Percentiles rank a stretch among this genome's conserved stretches.
Conservation (phyloP, 2,888 invertebrate species). For the Dendrolimus houi region DNA sequence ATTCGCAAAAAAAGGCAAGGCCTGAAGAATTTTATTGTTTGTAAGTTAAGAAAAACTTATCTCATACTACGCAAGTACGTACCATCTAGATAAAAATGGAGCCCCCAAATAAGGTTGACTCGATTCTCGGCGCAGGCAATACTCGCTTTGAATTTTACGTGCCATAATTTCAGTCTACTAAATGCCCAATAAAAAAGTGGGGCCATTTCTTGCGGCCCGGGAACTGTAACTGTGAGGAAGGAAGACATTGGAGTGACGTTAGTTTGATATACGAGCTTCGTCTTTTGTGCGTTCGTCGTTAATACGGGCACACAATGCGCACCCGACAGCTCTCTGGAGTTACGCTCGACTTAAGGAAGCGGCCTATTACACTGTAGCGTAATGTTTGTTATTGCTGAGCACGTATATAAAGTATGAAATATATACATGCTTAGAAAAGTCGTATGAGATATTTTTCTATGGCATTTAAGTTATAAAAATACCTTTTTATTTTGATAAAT, state of each 20-base stretch:
- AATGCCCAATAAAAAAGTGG: conserved; percentile 66
- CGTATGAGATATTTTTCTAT: no score
- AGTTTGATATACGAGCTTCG: conserved; percentile 71
- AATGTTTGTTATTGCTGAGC: conserved; percentile 11
- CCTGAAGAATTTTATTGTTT: background rate
- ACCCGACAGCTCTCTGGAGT: conserved; percentile 50
- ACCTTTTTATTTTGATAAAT: no score
- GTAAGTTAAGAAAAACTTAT: background rate
- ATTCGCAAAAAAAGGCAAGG: conserved; percentile 4
- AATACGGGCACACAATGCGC: conserved; percentile 64
- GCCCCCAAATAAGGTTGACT: conserved; percentile 20
- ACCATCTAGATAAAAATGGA: conserved; percentile 18
- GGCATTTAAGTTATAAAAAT: no score
- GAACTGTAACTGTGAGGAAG: conserved; percentile 62
- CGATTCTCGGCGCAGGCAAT: conserved; percentile 16
- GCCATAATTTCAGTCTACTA: conserved; percentile 56
- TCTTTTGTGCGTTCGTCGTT: conserved; percentile 70
- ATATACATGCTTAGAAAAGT: no score
- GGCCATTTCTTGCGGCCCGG: conserved; percentile 54
- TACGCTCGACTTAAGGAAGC: conserved; percentile 55
- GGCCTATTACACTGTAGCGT: conserved; percentile 33
- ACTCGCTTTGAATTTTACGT: conserved; percentile 45
- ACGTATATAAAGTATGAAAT: no score
- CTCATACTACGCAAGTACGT: conserved; percentile 9
- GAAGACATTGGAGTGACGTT: conserved; percentile 73